phyloP scores from a whole-genome alignment of 2,888 invertebrate genomes.

The Chloroclystis v-ata region DNA sequence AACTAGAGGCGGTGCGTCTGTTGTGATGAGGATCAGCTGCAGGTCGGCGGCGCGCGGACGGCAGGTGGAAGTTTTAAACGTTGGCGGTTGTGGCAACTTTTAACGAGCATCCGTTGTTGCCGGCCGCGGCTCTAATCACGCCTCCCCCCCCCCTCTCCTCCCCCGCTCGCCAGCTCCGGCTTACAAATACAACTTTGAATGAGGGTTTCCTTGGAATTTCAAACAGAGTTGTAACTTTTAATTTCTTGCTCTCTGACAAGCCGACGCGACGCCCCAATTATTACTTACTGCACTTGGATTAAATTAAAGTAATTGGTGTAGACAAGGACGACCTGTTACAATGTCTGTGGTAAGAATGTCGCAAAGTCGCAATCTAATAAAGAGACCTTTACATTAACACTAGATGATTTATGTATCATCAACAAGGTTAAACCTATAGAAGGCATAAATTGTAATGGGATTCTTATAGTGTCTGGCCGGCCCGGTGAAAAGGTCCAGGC shows the following conservation, averaged over 20 bases:
- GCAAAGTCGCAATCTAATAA: no score
- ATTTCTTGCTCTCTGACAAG: constrained; percentile 16
- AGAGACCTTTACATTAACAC: no score
- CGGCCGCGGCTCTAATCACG: constrained; percentile 26
- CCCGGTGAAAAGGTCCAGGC: no score
- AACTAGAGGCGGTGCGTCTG: no score
- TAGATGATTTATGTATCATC: no score
- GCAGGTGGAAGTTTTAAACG: constrained; percentile 27
- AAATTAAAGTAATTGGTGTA: background rate
- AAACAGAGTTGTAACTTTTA: constrained; percentile 12
- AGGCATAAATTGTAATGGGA: no score
- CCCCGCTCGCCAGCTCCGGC: constrained; percentile 19
- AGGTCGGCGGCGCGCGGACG: constrained; percentile 1
- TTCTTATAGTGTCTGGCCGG: no score
- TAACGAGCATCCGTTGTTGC: constrained; percentile 30
- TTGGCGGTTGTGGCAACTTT: constrained; percentile 28
- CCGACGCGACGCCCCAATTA: constrained; percentile 1
- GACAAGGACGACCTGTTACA: background rate
- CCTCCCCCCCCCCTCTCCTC: constrained; percentile 15
- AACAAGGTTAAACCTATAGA: no score
- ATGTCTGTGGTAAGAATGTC: no score
- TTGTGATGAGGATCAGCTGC: background rate
- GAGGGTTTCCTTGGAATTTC: constrained; percentile 13
- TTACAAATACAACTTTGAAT: constrained; percentile 18
- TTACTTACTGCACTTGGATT: background rate